These are phyloP conservation scores for Cerceris rybyensis DNA, from an alignment of 2,888 invertebrate species.

Conservation along the genomic window DNA sequence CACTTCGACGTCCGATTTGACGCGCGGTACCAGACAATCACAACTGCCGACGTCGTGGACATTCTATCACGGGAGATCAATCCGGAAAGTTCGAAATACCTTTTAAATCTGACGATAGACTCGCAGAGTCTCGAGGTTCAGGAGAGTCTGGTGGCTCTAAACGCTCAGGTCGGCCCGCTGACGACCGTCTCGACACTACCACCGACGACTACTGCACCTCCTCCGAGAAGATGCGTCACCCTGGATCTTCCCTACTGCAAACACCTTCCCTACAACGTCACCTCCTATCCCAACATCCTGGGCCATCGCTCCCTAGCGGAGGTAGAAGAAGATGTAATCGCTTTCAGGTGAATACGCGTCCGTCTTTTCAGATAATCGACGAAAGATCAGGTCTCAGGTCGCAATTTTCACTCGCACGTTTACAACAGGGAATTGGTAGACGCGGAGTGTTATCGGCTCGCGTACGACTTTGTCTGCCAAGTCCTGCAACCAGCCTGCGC, in stretches of 20 bases:
- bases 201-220: slow-evolving; percentile 83
- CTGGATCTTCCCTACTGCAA: slow-evolving; percentile 88
- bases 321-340: slow-evolving; percentile 89
- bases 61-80: slow-evolving; percentile 87
- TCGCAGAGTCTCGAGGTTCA: slow-evolving; percentile 87
- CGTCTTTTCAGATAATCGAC: neutral
- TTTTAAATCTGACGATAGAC: slow-evolving; percentile 87
- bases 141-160: slow-evolving; percentile 80
- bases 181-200: slow-evolving; percentile 72
- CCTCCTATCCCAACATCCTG: slow-evolving; percentile 92
- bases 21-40: slow-evolving; percentile 87
- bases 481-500: slow-evolving; percentile 91
- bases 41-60: slow-evolving; percentile 86
- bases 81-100: slow-evolving; percentile 84
- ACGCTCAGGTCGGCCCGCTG: slow-evolving; percentile 79
- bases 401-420: neutral
- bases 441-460: slow-evolving; percentile 93
- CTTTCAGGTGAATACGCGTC: slow-evolving; percentile 84
- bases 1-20: slow-evolving; percentile 94
- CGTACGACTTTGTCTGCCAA: slow-evolving; percentile 95
- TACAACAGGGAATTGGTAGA: slow-evolving; percentile 91
- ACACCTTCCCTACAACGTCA: slow-evolving; percentile 89
- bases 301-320: slow-evolving; percentile 87
- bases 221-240: slow-evolving; percentile 87
- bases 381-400: neutral